A percentile compares a stretch with the other conserved stretches of the same genome.
These are phyloP conservation scores for Cottus gobio DNA, from an alignment of 2,113 vertebrate species.

Conservation along the genomic window DNA sequence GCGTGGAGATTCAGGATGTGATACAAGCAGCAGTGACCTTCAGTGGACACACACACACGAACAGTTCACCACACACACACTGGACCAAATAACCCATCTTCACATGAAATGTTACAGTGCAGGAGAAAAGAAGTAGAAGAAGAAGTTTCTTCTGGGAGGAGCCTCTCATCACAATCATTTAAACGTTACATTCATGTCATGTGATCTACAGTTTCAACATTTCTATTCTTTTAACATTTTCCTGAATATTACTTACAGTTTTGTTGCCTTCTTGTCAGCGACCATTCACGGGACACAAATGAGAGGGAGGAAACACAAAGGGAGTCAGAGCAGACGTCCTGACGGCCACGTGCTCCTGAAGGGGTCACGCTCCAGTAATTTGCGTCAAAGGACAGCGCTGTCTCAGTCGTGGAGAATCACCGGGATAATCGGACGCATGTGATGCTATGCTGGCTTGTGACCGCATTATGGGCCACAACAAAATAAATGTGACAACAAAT, in stretches of 20 bases:
- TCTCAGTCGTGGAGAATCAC: slow-evolving; percentile 37
- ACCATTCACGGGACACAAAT: too few relatives aligned
- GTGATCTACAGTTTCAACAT: not conserved
- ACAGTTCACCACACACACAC: not conserved
- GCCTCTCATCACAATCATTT: too few relatives aligned
- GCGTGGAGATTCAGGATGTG: not conserved
- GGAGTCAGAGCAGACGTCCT: not conserved
- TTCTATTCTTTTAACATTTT: not conserved
- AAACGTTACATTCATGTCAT: too few relatives aligned
- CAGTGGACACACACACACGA: slow-evolving; percentile 2
- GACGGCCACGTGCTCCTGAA: slow-evolving; percentile 13
- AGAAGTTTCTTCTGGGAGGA: too few relatives aligned
- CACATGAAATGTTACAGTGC: too few relatives aligned
- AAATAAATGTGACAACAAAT: too few relatives aligned
- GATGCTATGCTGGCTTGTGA: slow-evolving; percentile 51
- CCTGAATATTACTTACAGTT: slow-evolving; percentile 40
- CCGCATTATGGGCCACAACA: too few relatives aligned
- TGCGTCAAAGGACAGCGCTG: slow-evolving; percentile 43
- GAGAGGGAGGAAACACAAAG: not conserved
- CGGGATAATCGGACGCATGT: slow-evolving; percentile 76
- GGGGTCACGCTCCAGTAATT: slow-evolving; percentile 72
- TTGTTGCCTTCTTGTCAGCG: not conserved
- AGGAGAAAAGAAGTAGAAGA: too few relatives aligned
- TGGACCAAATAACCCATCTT: too few relatives aligned
- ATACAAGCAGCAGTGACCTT: not conserved